Conservation (phyloP, 2,888 invertebrate species). For the Cataglyphis albicans region DNA sequence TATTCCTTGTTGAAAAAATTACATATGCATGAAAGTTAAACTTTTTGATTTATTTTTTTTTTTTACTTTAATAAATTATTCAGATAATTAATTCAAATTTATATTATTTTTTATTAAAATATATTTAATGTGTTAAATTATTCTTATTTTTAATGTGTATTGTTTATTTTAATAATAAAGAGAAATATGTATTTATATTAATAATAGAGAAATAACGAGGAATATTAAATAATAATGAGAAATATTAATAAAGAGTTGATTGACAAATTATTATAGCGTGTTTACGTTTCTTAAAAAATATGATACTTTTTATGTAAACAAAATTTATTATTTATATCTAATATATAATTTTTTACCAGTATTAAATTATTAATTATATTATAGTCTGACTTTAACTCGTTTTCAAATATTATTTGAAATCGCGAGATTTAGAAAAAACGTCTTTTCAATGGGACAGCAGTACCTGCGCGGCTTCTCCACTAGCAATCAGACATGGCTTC, state of each 20-base stretch:
- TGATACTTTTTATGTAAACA: too few relatives aligned
- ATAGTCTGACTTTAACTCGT: neutral
- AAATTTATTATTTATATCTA: neutral
- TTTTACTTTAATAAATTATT: neutral
- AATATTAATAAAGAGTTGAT: neutral
- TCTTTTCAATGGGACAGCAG: conserved; percentile 89
- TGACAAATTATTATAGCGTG: neutral
- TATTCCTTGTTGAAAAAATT: neutral
- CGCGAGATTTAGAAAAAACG: conserved; percentile 89
- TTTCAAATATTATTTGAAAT: conserved; percentile 87
- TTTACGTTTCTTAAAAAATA: too few relatives aligned
- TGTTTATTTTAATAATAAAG: neutral
- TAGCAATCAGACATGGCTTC: conserved; percentile 89
- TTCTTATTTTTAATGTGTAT: too few relatives aligned
- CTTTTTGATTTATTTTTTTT: neutral
- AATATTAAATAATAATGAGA: neutral
- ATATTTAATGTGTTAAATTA: neutral
- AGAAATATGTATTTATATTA: too few relatives aligned
- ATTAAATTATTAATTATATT: neutral
- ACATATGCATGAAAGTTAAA: neutral
- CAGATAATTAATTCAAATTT: neutral
- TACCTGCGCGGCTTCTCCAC: conserved; percentile 88
- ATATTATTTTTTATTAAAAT: neutral
- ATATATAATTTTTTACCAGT: neutral
- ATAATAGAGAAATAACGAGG: neutral